phyloP scores from a whole-genome alignment of 1,140 invertebrate genomes.

The Mactra quadrangularis region DNA sequence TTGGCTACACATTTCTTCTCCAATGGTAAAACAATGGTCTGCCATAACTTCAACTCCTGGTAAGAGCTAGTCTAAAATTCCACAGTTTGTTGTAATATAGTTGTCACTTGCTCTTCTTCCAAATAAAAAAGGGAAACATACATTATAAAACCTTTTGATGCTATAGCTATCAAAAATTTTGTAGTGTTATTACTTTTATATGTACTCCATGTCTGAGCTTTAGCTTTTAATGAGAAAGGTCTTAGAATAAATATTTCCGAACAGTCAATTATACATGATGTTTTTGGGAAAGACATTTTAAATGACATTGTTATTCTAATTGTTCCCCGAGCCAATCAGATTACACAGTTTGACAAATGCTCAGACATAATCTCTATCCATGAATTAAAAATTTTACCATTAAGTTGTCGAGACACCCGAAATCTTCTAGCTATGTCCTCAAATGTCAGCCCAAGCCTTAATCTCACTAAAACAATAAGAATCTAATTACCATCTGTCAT shows the following conservation, averaged over 20 bases:
- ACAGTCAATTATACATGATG: conserved; percentile 60
- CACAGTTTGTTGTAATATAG: conserved; percentile 71
- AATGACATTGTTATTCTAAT: conserved; percentile 52
- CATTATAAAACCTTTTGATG: conserved; percentile 74
- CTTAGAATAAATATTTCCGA: conserved; percentile 63
- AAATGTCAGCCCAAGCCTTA: conserved; percentile 36
- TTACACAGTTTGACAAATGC: conserved; percentile 29
- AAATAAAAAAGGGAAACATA: conserved; percentile 74
- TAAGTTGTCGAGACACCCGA: conserved; percentile 14
- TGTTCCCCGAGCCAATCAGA: conserved; percentile 51
- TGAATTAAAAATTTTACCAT: conserved; percentile 16
- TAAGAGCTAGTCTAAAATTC: conserved; percentile 45
- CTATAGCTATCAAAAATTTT: conserved; percentile 77
- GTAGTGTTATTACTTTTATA: conserved; percentile 68
- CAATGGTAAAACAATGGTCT: conserved; percentile 35
- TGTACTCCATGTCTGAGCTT: conserved; percentile 57
- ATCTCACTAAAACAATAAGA: conserved; percentile 10
- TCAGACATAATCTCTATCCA: conserved; percentile 41
- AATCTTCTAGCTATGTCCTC: conserved; percentile 35
- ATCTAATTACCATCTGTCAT: conserved; percentile 23
- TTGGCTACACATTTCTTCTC: conserved; percentile 43
- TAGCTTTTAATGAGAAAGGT: conserved; percentile 45
- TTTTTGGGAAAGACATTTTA: conserved; percentile 26
- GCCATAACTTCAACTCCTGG: conserved; percentile 47
- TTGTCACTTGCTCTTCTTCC: conserved; percentile 74